Evolutionary conservation across 1,140 invertebrate species (phyloP).

Genomic region (Lepidurus apus): DNA sequence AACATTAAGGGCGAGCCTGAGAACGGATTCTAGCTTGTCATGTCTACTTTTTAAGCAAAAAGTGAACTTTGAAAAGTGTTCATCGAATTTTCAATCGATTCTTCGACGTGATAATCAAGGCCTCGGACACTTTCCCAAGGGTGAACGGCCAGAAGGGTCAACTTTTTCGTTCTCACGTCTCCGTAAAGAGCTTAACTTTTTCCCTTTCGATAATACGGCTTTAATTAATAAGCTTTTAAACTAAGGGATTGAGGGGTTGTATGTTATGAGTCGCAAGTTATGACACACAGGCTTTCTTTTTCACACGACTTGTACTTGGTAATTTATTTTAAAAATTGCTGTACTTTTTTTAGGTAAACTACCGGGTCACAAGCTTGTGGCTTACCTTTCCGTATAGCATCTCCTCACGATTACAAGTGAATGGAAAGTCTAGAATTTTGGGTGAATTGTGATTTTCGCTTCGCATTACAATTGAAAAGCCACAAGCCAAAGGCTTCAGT

Average conservation of each 20-base stretch:
- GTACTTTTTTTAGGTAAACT: neutral
- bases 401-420: conserved; percentile 2
- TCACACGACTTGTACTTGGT: neutral
- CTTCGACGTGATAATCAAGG: neutral
- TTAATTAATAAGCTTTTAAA: neutral
- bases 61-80: neutral
- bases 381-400: neutral
- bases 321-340: no score
- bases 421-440: neutral
- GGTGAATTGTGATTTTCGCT: neutral
- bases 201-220: neutral
- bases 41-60: neutral
- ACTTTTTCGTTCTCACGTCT: neutral
- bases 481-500: neutral
- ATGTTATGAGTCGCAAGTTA: neutral
- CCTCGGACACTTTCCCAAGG: neutral
- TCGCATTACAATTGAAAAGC: no score
- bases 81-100: neutral
- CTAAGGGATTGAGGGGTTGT: neutral
- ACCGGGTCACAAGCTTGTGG: neutral
- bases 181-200: neutral
- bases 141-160: neutral
- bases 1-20: neutral
- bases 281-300: neutral
- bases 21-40: neutral